Conservation (phyloP, 1,140 invertebrate species). For the Bilobella aurantiaca region DNA sequence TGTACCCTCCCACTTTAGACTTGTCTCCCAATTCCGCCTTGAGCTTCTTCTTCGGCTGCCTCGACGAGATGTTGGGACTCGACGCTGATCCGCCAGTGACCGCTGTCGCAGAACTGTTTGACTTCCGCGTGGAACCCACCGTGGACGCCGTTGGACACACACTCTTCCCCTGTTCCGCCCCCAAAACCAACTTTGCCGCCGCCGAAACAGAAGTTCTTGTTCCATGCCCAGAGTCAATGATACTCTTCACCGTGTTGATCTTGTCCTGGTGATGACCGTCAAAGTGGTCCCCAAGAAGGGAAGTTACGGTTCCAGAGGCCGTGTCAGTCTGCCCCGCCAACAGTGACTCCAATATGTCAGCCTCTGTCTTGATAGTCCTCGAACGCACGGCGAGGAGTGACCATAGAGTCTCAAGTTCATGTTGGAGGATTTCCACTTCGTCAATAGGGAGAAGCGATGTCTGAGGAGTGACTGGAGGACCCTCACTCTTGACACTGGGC, state of each 20-base stretch:
- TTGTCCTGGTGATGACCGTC: constrained; percentile 32
- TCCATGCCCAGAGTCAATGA: constrained; percentile 31
- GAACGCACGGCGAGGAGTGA: constrained; percentile 67
- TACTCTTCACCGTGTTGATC: constrained; percentile 27
- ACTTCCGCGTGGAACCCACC: constrained; percentile 11
- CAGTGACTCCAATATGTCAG: constrained; percentile 42
- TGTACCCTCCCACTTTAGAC: constrained; percentile 9
- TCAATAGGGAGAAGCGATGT: constrained; percentile 47
- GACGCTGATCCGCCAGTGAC: background rate
- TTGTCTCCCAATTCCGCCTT: constrained; percentile 20
- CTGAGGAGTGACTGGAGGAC: background rate
- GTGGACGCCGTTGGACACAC: too few relatives aligned
- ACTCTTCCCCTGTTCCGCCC: too few relatives aligned
- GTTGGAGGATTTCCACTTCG: constrained; percentile 71
- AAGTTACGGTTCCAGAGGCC: background rate
- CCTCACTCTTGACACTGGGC: constrained; percentile 25
- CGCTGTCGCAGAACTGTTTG: constrained; percentile 8
- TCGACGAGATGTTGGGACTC: constrained; percentile 6
- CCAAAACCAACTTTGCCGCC: constrained; percentile 30
- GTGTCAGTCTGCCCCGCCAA: background rate
- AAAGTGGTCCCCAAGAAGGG: constrained; percentile 26
- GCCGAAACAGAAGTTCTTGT: constrained; percentile 32
- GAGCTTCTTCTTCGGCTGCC: constrained; percentile 30
- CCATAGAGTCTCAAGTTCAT: constrained; percentile 75
- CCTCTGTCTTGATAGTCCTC: constrained; percentile 64